Evolutionary conservation across 2,113 vertebrate species (phyloP), one percentile per base, ranked within the genome.

Genomic region (Prunella himalayana): DNA sequence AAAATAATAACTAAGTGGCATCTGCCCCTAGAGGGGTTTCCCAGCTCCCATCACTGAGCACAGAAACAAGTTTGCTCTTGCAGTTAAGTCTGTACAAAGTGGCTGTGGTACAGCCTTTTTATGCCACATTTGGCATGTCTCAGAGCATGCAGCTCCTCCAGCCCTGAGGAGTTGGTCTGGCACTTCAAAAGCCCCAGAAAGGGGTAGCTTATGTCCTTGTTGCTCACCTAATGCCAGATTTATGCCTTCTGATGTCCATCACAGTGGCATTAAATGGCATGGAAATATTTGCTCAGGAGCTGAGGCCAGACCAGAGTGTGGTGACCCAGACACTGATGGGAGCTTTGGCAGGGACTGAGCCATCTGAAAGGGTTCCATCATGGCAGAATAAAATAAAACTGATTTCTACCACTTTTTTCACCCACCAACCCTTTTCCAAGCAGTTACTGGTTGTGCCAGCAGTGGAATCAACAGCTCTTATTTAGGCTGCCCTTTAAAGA

Each of bases 251-350:
- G 39, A 72, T 1, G 3, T 24, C 17, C 37, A 69, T 27, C 59
- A 39, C 1, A 6, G 39, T 81, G 64, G 33, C 23, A 41, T 31
- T 85, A 51, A 90, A 73, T 12, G 19, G 22, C 75, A 80, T 22
- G 41, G 65, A 61, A 75, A 79, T n/a, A 37, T 17, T 45, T 35
- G n/a, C 41, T 65, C 30, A 54, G 77, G 72, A 89, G 63, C 49
- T 54, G 50, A 41, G 47, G 69, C 37, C 25, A 31, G 47, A 49
- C 12, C 0, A 0, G 70, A 60, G 19, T 0, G 0, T 70, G 56
- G 31, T 65, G 54, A 84, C 28, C 27, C 65, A 60, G 18, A 11
- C 5, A 2, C 44, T 83, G 49, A 37, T 64, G 63, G 53, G 44
- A 86, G 44, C 44, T 68, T 72, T 0, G 0, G 41, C 35, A 42